These are phyloP conservation scores for Morpho achilles DNA, from an alignment of 2,888 invertebrate species.

Conservation along the genomic window DNA sequence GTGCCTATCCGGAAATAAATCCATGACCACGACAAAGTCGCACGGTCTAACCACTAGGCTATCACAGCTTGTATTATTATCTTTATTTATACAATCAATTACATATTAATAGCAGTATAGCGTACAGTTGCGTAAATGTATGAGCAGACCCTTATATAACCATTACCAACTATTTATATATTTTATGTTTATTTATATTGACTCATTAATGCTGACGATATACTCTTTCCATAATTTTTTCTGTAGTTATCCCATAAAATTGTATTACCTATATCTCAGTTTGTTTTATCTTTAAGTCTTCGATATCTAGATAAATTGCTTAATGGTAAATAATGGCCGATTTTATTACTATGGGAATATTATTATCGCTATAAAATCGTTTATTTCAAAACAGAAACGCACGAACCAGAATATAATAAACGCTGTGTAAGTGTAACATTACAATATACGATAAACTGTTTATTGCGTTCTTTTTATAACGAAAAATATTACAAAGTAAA, in stretches of 20 bases:
- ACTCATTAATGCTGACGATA: conserved; percentile 2
- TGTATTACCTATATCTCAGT: conserved; percentile 10
- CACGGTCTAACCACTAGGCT: too few species aligned
- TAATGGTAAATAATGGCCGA: conserved; percentile 13
- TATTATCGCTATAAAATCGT: conserved; percentile 11
- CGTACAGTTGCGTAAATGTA: not conserved
- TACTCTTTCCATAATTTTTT: not conserved
- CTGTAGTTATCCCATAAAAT: conserved; percentile 5
- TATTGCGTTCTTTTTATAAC: too few species aligned
- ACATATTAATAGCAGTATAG: too few species aligned
- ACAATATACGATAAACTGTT: too few species aligned
- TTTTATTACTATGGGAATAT: conserved; percentile 9
- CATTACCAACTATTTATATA: conserved; percentile 10
- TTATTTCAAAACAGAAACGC: not conserved
- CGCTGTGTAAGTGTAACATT: too few species aligned
- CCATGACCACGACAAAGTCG: too few species aligned
- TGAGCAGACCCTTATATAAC: not conserved
- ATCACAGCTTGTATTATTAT: too few species aligned
- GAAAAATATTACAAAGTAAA: too few species aligned
- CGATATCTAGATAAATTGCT: conserved; percentile 14
- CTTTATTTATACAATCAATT: too few species aligned
- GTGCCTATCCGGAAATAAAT: too few species aligned
- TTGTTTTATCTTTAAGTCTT: conserved; percentile 1
- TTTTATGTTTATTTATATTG: conserved; percentile 17
- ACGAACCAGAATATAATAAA: too few species aligned